These are phyloP conservation scores for Margarornis squamiger DNA, from an alignment of 2,797 vertebrate species.

Conservation along the genomic window DNA sequence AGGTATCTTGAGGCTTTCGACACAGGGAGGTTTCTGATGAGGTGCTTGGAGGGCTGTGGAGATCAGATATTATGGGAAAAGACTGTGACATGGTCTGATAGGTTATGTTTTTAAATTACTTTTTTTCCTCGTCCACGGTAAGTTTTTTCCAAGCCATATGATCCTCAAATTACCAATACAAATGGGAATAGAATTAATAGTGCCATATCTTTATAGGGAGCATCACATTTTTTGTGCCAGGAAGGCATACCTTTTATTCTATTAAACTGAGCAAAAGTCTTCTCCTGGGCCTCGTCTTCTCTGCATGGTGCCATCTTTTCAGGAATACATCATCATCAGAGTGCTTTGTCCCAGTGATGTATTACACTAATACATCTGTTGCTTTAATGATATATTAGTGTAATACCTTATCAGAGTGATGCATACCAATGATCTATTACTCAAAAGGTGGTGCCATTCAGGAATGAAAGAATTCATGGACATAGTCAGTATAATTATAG, in stretches of 20 bases:
- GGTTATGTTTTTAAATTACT: not conserved
- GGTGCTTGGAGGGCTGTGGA: not conserved
- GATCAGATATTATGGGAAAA: not conserved
- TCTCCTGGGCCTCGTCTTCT: constrained; percentile 51
- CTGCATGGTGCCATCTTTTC: constrained; percentile 52
- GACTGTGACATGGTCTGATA: not conserved
- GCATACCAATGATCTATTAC: constrained; percentile 71
- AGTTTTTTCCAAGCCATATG: constrained; percentile 37
- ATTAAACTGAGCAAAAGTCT: constrained; percentile 49
- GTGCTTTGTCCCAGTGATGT: constrained; percentile 74
- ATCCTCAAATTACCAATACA: constrained; percentile 41
- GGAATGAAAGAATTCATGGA: constrained; percentile 68
- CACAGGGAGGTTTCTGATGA: not conserved
- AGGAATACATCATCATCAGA: constrained; percentile 67
- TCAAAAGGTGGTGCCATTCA: constrained; percentile 73
- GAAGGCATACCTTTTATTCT: constrained; percentile 37
- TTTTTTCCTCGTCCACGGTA: not conserved
- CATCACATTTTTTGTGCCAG: constrained; percentile 35
- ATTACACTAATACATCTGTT: constrained; percentile 75
- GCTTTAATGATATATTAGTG: constrained; percentile 78
- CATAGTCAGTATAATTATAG: constrained; percentile 65
- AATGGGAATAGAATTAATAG: constrained; percentile 56
- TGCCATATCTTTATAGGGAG: constrained; percentile 4
- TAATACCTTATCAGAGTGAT: constrained; percentile 74
- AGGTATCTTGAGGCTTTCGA: not conserved